phyloP scores from a whole-genome alignment of 2,888 invertebrate genomes.

The Allophyes oxyacanthae region DNA sequence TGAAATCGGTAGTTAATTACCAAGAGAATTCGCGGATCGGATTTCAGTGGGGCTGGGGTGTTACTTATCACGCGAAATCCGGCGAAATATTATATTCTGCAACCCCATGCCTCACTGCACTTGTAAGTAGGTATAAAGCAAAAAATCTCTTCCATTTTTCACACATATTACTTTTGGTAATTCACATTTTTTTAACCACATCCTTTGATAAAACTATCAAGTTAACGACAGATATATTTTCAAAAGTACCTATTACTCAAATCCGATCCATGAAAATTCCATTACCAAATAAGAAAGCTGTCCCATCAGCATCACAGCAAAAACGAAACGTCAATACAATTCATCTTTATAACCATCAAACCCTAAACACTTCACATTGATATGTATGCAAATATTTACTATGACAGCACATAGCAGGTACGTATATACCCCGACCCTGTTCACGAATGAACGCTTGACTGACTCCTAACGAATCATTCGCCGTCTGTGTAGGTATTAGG shows the following conservation, averaged over 20 bases:
- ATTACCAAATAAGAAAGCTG: constrained; percentile 8
- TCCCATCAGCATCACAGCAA: constrained; percentile 42
- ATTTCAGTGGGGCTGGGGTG: constrained; percentile 76
- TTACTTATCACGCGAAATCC: constrained; percentile 56
- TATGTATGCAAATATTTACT: constrained; percentile 88
- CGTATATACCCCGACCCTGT: constrained; percentile 78
- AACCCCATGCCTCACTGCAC: constrained; percentile 24
- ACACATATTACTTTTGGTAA: not conserved
- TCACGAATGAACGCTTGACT: constrained; percentile 84
- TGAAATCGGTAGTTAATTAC: constrained; percentile 89
- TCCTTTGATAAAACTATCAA: too few species aligned
- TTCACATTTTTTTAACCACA: too few species aligned
- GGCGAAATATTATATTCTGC: constrained; percentile 49
- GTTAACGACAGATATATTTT: too few species aligned
- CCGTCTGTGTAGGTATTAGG: constrained; percentile 66
- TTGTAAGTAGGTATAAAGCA: not conserved
- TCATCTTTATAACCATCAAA: constrained; percentile 56
- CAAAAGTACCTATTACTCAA: too few species aligned
- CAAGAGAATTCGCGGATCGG: constrained; percentile 85
- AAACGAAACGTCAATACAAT: constrained; percentile 56
- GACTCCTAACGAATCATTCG: constrained; percentile 84
- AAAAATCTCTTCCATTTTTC: not conserved
- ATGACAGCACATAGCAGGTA: constrained; percentile 82
- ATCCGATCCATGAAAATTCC: too few species aligned
- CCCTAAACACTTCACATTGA: constrained; percentile 74